Evolutionary conservation across 1,140 invertebrate species (phyloP).

Genomic region (Paracyclopina nana): DNA sequence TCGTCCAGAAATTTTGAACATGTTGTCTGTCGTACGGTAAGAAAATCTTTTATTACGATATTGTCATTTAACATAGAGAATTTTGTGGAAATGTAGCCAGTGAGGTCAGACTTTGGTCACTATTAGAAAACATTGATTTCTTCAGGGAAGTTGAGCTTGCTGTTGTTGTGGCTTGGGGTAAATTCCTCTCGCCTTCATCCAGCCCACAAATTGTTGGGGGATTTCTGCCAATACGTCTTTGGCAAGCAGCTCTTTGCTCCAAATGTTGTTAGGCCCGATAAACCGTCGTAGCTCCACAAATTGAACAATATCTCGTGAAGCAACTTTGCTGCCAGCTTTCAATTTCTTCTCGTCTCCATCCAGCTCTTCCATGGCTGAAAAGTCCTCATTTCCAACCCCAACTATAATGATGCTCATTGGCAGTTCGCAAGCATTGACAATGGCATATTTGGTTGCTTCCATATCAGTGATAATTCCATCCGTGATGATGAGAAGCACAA

Average conservation of each 20-base stretch:
- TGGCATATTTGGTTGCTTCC: conserved; percentile 27
- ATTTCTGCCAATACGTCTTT: conserved; percentile 34
- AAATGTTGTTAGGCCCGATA: conserved; percentile 19
- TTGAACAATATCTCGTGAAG: conserved; percentile 28
- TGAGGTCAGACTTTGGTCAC: too few species aligned
- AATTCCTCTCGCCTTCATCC: conserved; percentile 27
- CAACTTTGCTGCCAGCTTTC: conserved; percentile 22
- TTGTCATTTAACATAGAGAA: too few species aligned
- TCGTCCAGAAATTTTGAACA: too few species aligned
- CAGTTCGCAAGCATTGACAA: conserved; percentile 31
- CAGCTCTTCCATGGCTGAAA: conserved; percentile 28
- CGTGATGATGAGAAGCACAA: conserved; percentile 35
- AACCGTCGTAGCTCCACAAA: conserved; percentile 22
- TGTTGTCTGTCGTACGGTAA: too few species aligned
- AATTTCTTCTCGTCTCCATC: conserved; percentile 27
- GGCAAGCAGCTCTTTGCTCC: conserved; percentile 25
- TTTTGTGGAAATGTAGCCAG: too few species aligned
- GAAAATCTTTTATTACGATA: too few species aligned
- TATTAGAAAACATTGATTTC: too few species aligned
- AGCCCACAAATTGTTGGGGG: conserved; percentile 29
- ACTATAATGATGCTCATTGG: conserved; percentile 41
- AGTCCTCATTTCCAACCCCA: conserved; percentile 30
- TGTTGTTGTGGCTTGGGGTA: conserved; percentile 21
- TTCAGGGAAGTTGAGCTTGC: background rate
- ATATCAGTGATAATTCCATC: conserved; percentile 35